Base-by-base conservation (phyloP, 2,888 invertebrate genomes). In the Drosophila peninsularis region DNA sequence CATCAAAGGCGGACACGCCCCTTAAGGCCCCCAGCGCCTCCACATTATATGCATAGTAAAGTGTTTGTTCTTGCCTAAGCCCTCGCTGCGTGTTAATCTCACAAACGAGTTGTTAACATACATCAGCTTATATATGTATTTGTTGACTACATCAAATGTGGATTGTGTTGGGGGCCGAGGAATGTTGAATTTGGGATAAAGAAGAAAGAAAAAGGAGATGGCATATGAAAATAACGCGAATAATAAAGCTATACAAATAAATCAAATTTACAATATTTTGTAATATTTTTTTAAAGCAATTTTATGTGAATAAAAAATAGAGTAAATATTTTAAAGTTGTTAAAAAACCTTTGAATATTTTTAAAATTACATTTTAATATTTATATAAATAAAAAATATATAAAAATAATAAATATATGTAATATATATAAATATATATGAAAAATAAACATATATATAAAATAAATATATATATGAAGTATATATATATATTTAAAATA, bases 51-150 rank as follows among this genome's bases (percentile, higher is more conserved):
- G 19, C 30, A 34, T 47, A n/a, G 41, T n/a, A 37, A 39, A 52
- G 37, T 50, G 55, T 65, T 49, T 63, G 42, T 37, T 53, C 41
- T 50, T 27, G 39, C n/a, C 34, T 41, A n/a, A 42, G 24, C 39
- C 37, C 21, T 45, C 41, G 27, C 57, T 54, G 24, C 54, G 72
- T 76, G 72, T 71, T 72, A 75, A 80, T 80, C 80, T 76, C 63
- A 68, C 76, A 71, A 80, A 64, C 83, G 66, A 66, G 64, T 68
- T 78, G 69, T 54, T 64, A 67, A 66, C 54, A 52, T 57, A 75
- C 24, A 37, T 55, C 45, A 50, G 30, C 34, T 14, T 50, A 36
- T n/a, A 21, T 9, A 27, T 27, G 5, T 27, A 47, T 47, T 47
- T 17, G 11, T 30, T 47, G 11, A 7, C 30, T 13, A 13, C 17